Conservation (phyloP, 2,797 vertebrate genomes). For the Tokudaia muenninki region DNA sequence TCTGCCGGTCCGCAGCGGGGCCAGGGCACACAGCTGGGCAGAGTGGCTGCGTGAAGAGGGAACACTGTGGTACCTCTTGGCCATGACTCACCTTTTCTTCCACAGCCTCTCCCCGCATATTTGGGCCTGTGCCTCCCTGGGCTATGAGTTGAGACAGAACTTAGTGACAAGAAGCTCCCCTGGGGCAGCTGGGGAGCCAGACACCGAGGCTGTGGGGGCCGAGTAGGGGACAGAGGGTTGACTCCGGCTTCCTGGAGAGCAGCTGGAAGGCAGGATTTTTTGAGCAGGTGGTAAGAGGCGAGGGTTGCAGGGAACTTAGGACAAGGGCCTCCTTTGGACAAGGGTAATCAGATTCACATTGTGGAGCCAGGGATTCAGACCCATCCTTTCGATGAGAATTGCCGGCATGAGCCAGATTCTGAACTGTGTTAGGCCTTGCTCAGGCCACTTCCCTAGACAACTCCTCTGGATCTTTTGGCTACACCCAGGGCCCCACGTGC, state of each 20-base stretch:
- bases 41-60: background rate
- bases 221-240: background rate
- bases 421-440: rapidly evolving
- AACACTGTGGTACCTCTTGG: background rate
- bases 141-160: background rate
- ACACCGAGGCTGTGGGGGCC: background rate
- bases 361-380: background rate
- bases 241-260: slow-evolving; percentile 39
- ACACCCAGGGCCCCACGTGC: no score
- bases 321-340: background rate
- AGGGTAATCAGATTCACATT: background rate
- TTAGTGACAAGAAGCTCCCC: background rate
- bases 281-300: background rate
- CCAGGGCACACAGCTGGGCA: rapidly evolving
- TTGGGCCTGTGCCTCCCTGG: background rate
- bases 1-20: rapidly evolving
- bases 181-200: background rate
- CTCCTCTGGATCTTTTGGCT: background rate
- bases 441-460: background rate
- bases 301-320: background rate
- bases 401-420: background rate
- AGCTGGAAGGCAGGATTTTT: background rate
- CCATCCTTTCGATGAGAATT: background rate
- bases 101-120: rapidly evolving
- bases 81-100: background rate